These are phyloP conservation scores for Diogma glabrata DNA, from an alignment of 2,888 invertebrate genomes.

Conservation along the genomic window DNA sequence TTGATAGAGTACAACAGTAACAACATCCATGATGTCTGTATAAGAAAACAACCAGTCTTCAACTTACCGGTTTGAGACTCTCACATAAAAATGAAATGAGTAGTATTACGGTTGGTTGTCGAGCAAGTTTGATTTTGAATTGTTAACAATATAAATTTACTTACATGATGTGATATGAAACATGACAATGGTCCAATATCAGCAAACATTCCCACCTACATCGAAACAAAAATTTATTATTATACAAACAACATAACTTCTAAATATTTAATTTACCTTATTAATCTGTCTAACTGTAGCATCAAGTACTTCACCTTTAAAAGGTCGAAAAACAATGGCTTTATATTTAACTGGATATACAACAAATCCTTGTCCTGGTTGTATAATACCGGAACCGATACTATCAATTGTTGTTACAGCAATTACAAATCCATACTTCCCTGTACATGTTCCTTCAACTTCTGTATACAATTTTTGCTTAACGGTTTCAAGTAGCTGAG, in stretches of 20 bases:
- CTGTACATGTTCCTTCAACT: slow-evolving; percentile 98
- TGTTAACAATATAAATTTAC: no score
- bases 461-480: slow-evolving; percentile 97
- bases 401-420: slow-evolving; percentile 99
- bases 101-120: no score
- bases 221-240: no score
- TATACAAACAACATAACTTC: no score
- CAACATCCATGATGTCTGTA: no score
- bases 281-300: slow-evolving; percentile 97
- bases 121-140: no score
- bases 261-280: no score
- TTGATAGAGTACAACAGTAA: no score
- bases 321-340: slow-evolving; percentile 97
- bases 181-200: slow-evolving; percentile 98
- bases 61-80: no score
- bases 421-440: slow-evolving; percentile 99
- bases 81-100: no score
- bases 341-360: slow-evolving; percentile 98
- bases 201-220: slow-evolving; percentile 98
- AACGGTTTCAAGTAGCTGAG: slow-evolving; percentile 91
- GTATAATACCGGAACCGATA: slow-evolving; percentile 94
- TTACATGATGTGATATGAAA: slow-evolving; percentile 93
- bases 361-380: slow-evolving; percentile 97
- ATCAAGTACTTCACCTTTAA: slow-evolving; percentile 97
- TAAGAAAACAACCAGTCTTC: no score